Evolutionary conservation across 2,113 vertebrate genomes (phyloP), one percentile per base, ranked within the genome.

Genomic region (Naja naja): DNA sequence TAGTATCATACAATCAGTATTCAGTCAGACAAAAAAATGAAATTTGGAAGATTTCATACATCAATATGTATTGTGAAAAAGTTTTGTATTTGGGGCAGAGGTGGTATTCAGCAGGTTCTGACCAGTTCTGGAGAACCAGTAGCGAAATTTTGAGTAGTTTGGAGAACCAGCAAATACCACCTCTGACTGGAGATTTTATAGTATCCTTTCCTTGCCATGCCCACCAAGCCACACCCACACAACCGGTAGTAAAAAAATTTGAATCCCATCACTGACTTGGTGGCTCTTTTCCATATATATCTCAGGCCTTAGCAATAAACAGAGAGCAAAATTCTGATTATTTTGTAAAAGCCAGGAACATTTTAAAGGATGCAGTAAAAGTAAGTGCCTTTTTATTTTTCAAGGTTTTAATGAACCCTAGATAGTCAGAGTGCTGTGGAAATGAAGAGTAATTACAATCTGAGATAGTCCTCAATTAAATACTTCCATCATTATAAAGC

Each of bases 401-500:
- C 47, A 47, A n/a, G 85, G 5, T 56, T 87, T 43, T 56, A 87
- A 20, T 49, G 12, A 18, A 64, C 16, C 20, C 6, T 87, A 45
- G 55, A 87, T 3, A 64, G 39, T 60, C 49, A 64, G 60, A 25
- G 54, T 87, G 39, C 20, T 91, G 39, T 27, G 20, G 27, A 52
- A 60, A 88, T 39, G 30, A 88, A 47, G 47, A 86, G 16, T 86
- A 58, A 69, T 88, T 92, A 69, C 11, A 3, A 69, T 49, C 22
- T 58, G 81, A 91, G 90, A 87, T 91, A 12, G 39, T 86, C 34
- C 85, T 60, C 25, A 88, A 53, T 92, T 92, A 69, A 39, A 88
- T 88, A 53, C 88, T 92, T 69, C 22, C 47, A 30, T 88, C 23
- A 43, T 9, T 88, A 5, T 54, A 92, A 74, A 20, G 45, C 30